phyloP scores from a whole-genome alignment of 2,797 vertebrate genomes.

The Gymnoscopelus braueri region DNA sequence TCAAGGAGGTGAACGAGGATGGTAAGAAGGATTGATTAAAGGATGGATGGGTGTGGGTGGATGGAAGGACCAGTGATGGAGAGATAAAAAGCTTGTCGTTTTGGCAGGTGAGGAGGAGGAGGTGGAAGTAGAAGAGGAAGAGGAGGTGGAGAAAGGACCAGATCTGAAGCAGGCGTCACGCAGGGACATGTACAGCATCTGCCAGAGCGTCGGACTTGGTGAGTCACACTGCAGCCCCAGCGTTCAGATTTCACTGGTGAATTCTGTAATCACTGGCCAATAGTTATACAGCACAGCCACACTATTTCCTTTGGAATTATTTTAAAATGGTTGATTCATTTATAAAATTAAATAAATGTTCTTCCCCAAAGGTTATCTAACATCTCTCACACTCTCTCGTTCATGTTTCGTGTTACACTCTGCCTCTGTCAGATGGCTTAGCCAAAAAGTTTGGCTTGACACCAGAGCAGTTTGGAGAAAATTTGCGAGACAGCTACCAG shows the following conservation, averaged over 20 bases:
- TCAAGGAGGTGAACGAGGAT: constrained; percentile 91
- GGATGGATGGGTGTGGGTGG: neutral
- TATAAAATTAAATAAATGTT: too few relatives aligned
- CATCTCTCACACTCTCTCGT: neutral
- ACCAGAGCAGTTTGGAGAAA: constrained; percentile 98
- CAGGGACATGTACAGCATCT: constrained; percentile 99
- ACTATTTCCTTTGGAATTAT: neutral
- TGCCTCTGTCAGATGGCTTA: constrained; percentile 84
- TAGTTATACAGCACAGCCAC: neutral
- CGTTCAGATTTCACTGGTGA: neutral
- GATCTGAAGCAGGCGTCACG: constrained; percentile 98
- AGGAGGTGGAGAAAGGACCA: constrained; percentile 93
- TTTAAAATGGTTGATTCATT: neutral
- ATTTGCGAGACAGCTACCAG: constrained; percentile 98
- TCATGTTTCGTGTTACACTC: neutral
- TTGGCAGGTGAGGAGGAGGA: constrained; percentile 84
- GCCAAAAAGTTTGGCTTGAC: constrained; percentile 98
- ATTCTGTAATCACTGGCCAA: neutral
- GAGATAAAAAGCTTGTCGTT: neutral
- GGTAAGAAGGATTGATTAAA: constrained; percentile 56
- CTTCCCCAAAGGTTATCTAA: neutral
- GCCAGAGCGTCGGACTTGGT: constrained; percentile 95
- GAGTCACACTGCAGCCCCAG: constrained; percentile 43
- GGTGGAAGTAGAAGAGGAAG: constrained; percentile 84
- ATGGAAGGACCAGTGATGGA: neutral